phyloP scores from a whole-genome alignment of 92 coral and sea anemone species.

The Parazoanthus darwini region DNA sequence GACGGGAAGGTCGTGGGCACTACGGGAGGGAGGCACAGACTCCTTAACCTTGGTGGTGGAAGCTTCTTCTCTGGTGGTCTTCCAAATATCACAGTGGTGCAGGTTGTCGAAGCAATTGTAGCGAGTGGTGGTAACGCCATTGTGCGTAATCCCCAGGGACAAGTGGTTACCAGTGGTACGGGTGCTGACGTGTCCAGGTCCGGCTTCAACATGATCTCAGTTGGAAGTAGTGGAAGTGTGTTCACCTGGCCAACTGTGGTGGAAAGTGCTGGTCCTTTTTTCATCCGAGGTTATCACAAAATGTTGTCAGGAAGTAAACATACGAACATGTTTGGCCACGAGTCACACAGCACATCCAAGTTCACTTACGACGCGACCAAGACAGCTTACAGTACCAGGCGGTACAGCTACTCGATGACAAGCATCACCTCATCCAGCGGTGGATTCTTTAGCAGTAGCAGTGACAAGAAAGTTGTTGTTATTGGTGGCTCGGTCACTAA shows the following conservation, averaged over 20 bases:
- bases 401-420: no score
- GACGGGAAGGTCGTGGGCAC: slow-evolving; percentile 71
- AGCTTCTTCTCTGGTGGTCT: slow-evolving; percentile 87
- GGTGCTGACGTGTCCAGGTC: slow-evolving; percentile 8
- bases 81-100: slow-evolving; percentile 85
- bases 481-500: slow-evolving; percentile 14
- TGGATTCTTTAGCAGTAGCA: neutral
- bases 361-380: neutral
- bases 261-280: neutral
- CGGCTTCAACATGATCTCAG: slow-evolving; percentile 36
- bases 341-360: slow-evolving; percentile 8
- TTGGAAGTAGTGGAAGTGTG: slow-evolving; percentile 36
- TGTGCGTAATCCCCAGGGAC: slow-evolving; percentile 34
- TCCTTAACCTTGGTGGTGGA: slow-evolving; percentile 93
- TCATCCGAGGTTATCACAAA: slow-evolving; percentile 28
- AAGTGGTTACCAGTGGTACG: slow-evolving; percentile 26
- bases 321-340: neutral
- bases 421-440: neutral
- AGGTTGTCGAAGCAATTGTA: slow-evolving; percentile 78
- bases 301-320: neutral
- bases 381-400: neutral
- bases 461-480: neutral
- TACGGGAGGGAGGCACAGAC: slow-evolving; percentile 82
- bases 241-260: neutral
- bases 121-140: slow-evolving; percentile 83